Base-by-base conservation (phyloP, 2,888 invertebrate genomes). In the Mythimna vitellina region DNA sequence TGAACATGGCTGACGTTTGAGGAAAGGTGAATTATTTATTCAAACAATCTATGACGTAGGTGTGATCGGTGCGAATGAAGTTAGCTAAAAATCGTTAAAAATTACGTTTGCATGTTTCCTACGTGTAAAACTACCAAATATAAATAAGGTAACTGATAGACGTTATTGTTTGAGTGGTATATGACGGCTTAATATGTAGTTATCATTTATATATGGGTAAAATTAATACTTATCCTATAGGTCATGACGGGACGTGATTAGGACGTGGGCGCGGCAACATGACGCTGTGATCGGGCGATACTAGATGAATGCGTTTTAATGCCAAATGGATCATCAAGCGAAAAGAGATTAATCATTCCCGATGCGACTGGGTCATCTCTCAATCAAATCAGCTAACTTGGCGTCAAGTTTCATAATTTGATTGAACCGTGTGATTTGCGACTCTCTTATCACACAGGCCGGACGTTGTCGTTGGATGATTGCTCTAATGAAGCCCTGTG, bases 251-350 rank as follows among this genome's bases (percentile, higher is more conserved):
- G 46, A 51, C 49, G 66, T 79, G 78, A 71, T 67, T 58, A 53
- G 61, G 29, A 58, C 61, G 69, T 80, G 69, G 78, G 73, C 42
- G 65, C 58, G 80, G 58, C 49, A 42, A 67, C 53, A 58, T 73
- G 78, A 75, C 75, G 72, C 58, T 38, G 20, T 49, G 58, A 63
- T 79, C 58, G 64, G 35, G 57, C 57, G 70, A 68, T 57, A 75
- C 25, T 66, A 60, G 54, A 71, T 62, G 46, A 60, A 67, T 60
- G 51, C 51, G 57, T 54, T 78, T 66, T 72, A 57, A 81, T 63
- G 68, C 14, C 53, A 75, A 75, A 72, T 65, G 49, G 75, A 29
- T 70, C 42, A 68, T 53, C 29, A 54, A 78, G 62, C 56, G 63
- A 17, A 22, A n/a, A 56, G 22, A 25, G 67, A 70, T 78, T 73